Evolutionary conservation across 1,140 invertebrate species (phyloP).

Genomic region (Oppia nitens): DNA sequence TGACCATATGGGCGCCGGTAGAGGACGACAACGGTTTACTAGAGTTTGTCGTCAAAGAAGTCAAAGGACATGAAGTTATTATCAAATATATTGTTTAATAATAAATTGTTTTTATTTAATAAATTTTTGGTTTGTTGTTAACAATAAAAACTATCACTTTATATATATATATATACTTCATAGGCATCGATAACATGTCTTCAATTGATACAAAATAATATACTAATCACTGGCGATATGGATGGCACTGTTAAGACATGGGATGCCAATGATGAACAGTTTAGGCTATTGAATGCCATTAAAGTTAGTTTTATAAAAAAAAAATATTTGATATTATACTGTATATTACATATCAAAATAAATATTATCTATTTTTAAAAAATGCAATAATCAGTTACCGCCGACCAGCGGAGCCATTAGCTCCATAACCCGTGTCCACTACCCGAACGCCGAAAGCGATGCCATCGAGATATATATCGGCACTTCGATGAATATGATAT

Average conservation of each 20-base stretch:
- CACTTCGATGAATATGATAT: slow-evolving; percentile 76
- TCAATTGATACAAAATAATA: background rate
- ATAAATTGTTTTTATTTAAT: slow-evolving; percentile 25
- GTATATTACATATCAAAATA: too few species aligned
- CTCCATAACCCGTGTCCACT: background rate
- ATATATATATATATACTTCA: background rate
- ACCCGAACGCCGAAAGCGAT: slow-evolving; percentile 45
- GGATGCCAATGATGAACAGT: slow-evolving; percentile 4
- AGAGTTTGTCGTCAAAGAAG: slow-evolving; percentile 19
- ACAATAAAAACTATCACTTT: slow-evolving; percentile 34
- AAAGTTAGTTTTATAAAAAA: too few species aligned
- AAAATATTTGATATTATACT: background rate
- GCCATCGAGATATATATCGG: slow-evolving; percentile 82
- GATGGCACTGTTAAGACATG: slow-evolving; percentile 12
- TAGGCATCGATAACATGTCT: background rate
- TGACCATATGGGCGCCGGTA: slow-evolving; percentile 78
- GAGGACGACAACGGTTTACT: slow-evolving; percentile 55
- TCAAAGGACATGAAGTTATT: slow-evolving; percentile 26
- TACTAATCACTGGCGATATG: slow-evolving; percentile 10
- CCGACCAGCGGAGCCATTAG: slow-evolving; percentile 1
- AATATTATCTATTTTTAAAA: too few species aligned
- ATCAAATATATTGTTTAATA: background rate
- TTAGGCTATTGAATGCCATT: slow-evolving; percentile 9
- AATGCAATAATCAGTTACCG: background rate
- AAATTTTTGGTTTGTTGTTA: too few species aligned